phyloP scores from a whole-genome alignment of 1,140 invertebrate species.

The Diabrotica undecimpunctata region DNA sequence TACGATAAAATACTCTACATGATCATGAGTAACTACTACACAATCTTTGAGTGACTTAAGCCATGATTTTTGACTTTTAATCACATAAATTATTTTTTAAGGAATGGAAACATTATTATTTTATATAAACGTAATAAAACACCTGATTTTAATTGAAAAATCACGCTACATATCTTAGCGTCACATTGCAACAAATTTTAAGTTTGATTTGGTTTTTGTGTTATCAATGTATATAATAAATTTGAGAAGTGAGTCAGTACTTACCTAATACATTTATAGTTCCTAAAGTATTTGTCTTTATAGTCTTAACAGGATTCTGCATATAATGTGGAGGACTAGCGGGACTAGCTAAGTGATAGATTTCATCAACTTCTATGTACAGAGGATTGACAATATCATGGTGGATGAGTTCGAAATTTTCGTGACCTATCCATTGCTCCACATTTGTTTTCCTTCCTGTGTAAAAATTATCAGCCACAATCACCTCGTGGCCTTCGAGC shows the following conservation, averaged over 20 bases:
- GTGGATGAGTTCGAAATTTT: constrained; percentile 98
- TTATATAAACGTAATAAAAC: no score
- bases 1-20: no score
- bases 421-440: constrained; percentile 98
- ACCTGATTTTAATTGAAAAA: no score
- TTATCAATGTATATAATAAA: no score
- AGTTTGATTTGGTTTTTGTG: no score
- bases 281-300: constrained; percentile 98
- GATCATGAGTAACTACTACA: no score
- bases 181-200: no score
- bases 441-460: constrained; percentile 96
- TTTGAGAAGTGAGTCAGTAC: background rate
- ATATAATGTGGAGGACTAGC: constrained; percentile 99
- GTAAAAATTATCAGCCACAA: constrained; percentile 98
- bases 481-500: constrained; percentile 96
- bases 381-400: constrained; percentile 98
- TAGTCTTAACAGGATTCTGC: constrained; percentile 99
- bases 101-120: no score
- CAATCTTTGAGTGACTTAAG: no score
- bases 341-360: constrained; percentile 98
- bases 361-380: constrained; percentile 97
- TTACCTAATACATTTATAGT: constrained; percentile 98
- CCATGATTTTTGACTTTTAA: no score
- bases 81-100: no score
- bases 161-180: no score